Base-by-base conservation (phyloP, 2,888 invertebrate species). In the Anthrax anthrax region DNA sequence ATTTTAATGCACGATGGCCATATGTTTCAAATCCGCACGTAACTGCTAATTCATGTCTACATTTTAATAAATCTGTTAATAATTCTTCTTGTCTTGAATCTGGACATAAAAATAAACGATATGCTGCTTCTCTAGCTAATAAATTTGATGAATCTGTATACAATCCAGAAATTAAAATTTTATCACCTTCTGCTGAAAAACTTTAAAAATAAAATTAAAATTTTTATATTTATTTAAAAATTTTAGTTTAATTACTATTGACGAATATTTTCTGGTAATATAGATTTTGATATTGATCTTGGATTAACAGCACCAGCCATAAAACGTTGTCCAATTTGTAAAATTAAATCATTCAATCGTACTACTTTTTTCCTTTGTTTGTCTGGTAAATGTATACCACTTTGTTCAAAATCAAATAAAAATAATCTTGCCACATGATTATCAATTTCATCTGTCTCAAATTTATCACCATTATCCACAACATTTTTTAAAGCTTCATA, bases 321-420 rank as follows among this genome's bases (percentile, higher is more conserved):
- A 58, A 90, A 90, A 57, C 78, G 72, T 64, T 91, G 90, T 0
- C 91, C 90, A 2, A 84, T 71, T 64, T 81, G 81, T 29, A 95
- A 71, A 51, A 95, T 91, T 43, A 76, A 72, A 61, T 95, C 86
- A 61, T 94, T 96, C 18, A 96, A 71, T 0, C 78, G 72, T 1
- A 96, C 95, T 41, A 96, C 94, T n/a, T 62, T 64, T 43, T 64
- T 52, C 19, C 91, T 72, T 39, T 82, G 77, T 0, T 71, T 68
- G 51, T 89, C 84, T 10, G 81, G 77, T 48, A 98, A 71, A 64
- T 98, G 96, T 50, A 99, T 97, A 3, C 97, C 98, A 62, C 90
- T 87, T 64, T 95, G 94, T 62, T 98, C 95, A 68, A 98, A 98
- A 67, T 98, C 97, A 63, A 92, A 90, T 8, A 96, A 71, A 65